phyloP scores from a whole-genome alignment of 2,888 invertebrate genomes.

The Altica lythri region DNA sequence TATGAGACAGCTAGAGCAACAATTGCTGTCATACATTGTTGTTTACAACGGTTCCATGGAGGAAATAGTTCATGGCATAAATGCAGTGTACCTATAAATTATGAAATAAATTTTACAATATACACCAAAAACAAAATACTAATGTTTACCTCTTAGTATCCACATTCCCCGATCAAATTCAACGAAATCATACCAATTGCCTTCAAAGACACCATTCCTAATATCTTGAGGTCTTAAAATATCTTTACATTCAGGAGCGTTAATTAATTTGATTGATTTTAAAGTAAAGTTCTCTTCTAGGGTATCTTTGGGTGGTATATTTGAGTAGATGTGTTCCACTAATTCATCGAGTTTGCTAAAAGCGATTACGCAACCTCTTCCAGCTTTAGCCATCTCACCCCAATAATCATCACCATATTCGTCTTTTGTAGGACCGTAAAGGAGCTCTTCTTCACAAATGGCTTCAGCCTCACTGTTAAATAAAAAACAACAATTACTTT shows the following conservation, averaged over 20 bases:
- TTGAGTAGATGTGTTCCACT: constrained; percentile 49
- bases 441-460: no score
- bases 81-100: constrained; percentile 45
- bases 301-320: constrained; percentile 48
- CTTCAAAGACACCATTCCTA: constrained; percentile 42
- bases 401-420: no score
- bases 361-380: constrained; percentile 50
- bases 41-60: constrained; percentile 50
- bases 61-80: constrained; percentile 49
- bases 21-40: constrained; percentile 63
- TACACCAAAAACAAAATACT: not conserved
- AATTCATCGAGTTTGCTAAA: constrained; percentile 49
- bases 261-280: constrained; percentile 44
- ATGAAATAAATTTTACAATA: not conserved
- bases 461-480: no score
- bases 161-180: constrained; percentile 53
- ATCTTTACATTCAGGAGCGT: constrained; percentile 44
- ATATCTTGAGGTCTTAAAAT: constrained; percentile 44
- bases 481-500: no score
- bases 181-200: constrained; percentile 53
- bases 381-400: constrained; percentile 46
- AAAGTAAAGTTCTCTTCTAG: constrained; percentile 42
- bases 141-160: constrained; percentile 51
- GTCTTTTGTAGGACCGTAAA: no score
- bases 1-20: constrained; percentile 65